These are phyloP conservation scores for Potamilus streckersoni DNA, from an alignment of 1,140 invertebrate genomes.

Conservation along the genomic window DNA sequence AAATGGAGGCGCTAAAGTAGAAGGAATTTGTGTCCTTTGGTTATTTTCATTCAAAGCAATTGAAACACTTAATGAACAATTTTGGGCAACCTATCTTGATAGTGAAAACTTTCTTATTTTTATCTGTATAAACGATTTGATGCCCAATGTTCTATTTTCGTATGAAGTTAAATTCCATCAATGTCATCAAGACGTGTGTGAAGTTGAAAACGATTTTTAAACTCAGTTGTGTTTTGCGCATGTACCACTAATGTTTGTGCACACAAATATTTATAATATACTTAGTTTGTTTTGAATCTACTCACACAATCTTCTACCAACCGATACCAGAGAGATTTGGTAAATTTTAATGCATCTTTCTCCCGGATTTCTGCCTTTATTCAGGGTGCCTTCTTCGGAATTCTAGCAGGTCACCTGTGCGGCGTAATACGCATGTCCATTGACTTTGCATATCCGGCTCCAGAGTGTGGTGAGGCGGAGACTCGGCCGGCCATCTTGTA, in stretches of 20 bases:
- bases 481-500: slow-evolving; percentile 51
- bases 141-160: no score
- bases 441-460: slow-evolving; percentile 63
- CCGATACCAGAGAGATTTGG: no score
- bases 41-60: no score
- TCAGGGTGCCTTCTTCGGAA: slow-evolving; percentile 73
- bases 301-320: not conserved
- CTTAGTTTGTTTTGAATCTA: not conserved
- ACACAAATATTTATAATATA: not conserved
- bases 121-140: no score
- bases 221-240: not conserved
- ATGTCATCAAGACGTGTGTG: no score
- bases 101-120: no score
- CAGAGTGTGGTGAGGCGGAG: slow-evolving; percentile 59
- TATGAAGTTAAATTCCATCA: no score
- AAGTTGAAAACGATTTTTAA: not conserved
- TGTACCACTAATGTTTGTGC: not conserved
- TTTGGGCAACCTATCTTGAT: no score
- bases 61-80: no score
- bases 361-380: slow-evolving; percentile 18
- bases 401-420: slow-evolving; percentile 70
- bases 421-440: slow-evolving; percentile 67
- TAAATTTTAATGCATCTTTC: not conserved
- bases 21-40: no score
- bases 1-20: no score